These are phyloP conservation scores for Syngnathus typhle DNA, from an alignment of 2,113 vertebrate species.

Conservation along the genomic window DNA sequence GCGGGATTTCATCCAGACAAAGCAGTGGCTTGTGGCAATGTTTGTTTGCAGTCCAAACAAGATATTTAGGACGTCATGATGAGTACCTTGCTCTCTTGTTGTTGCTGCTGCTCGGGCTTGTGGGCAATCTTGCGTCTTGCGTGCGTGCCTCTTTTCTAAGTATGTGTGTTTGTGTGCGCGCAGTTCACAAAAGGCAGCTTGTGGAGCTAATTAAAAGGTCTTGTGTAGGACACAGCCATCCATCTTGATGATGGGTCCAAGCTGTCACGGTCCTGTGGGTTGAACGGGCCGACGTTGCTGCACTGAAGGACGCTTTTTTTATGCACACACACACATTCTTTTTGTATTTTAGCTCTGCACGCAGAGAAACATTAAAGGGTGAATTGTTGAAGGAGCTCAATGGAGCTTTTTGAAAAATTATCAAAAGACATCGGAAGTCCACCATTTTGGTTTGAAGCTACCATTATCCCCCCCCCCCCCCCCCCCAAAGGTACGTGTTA, in stretches of 20 bases:
- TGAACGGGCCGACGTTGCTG: slow-evolving; percentile 37
- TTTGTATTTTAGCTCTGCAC: not conserved
- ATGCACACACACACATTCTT: not conserved
- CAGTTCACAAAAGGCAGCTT: slow-evolving; percentile 56
- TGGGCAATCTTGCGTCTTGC: slow-evolving; percentile 25
- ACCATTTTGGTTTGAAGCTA: not conserved
- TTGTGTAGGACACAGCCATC: slow-evolving; percentile 63
- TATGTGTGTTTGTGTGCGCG: slow-evolving; percentile 15
- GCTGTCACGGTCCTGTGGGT: slow-evolving; percentile 63
- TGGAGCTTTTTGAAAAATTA: not conserved
- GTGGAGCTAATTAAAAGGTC: slow-evolving; percentile 71
- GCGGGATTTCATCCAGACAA: slow-evolving; percentile 4
- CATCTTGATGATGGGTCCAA: slow-evolving; percentile 65
- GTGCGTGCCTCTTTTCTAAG: slow-evolving; percentile 24
- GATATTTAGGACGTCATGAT: slow-evolving; percentile 4
- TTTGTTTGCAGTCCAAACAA: slow-evolving; percentile 4
- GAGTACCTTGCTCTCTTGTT: slow-evolving; percentile 1
- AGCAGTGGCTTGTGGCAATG: slow-evolving; percentile 15
- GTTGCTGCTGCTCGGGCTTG: slow-evolving; percentile 8
- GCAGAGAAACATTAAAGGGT: too few species aligned
- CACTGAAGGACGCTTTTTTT: slow-evolving; percentile 28
- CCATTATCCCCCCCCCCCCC: too few species aligned
- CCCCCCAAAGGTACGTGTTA: too few species aligned
- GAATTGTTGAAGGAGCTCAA: too few species aligned
- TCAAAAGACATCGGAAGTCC: not conserved